Evolutionary conservation across 1,140 invertebrate genomes (phyloP), one percentile per base, ranked within the genome.

Genomic region (Polypedilum pembai): DNA sequence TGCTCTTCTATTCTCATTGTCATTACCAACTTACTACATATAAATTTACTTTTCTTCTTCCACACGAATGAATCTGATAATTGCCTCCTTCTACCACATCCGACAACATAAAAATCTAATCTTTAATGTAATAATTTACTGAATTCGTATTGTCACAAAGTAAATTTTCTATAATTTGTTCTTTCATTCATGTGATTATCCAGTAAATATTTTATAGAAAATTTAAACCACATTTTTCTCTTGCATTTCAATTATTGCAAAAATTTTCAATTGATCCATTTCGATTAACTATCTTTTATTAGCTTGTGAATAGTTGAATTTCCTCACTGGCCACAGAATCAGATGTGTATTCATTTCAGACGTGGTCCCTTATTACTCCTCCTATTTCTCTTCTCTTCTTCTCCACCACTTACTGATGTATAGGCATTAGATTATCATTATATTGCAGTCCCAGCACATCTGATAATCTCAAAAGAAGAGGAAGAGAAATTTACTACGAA

Each of bases 111-210:
- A 15, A 56, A 56, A 56, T 56, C 45, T 56, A 56, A 56, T 56
- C 45, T 56, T n/a, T 56, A 56, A 56, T 56, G 45, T 56, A 56
- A 56, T 56, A 56, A 56, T 56, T 56, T 56, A 56, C 45, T 56
- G 45, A 56, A n/a, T n/a, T n/a, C 45, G 4, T 56, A 56, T 56
- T 56, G 45, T 56, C 45, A 56, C 8, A 56, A 8, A 45, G 41
- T 15, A 45, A 45, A 45, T 45, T 45, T 15, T 12, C 41, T 45
- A 45, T 15, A 45, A 45, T 45, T 45, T 45, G 41, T 45, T 45
- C 15, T 12, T 8, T 45, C n/a, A 45, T 45, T 45, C 41, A n/a
- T n/a, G n/a, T n/a, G n/a, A n/a, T 45, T 45, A 45, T 12, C 41
- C 41, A 15, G 41, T 15, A 45, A 45, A 45, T 45, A 45, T 12